Evolutionary conservation across 1,140 invertebrate species (phyloP).

Genomic region (Lysiphlebus fabarum): DNA sequence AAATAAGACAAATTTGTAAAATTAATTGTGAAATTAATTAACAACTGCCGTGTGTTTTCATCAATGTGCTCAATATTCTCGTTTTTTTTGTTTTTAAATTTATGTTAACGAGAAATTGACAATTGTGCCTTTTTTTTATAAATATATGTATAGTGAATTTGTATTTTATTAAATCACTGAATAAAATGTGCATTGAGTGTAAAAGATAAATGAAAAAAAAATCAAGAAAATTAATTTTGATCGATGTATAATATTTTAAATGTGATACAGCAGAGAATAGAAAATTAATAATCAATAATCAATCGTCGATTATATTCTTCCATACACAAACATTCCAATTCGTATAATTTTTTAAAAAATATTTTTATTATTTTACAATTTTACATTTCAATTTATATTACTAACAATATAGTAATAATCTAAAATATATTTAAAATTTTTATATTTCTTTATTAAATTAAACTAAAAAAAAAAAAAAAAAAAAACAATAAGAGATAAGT

Average conservation of each 20-base stretch:
- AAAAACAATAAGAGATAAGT: too few relatives aligned
- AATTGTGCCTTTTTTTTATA: conserved; percentile 36
- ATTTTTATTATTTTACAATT: conserved; percentile 12
- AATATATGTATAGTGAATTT: conserved; percentile 24
- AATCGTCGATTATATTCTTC: conserved; percentile 29
- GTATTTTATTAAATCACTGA: conserved; percentile 27
- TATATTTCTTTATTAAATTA: not conserved
- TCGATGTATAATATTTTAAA: not conserved
- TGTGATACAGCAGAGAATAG: too few relatives aligned
- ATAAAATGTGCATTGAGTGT: conserved; percentile 19
- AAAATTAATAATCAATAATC: too few relatives aligned
- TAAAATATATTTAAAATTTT: not conserved
- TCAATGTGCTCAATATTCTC: too few relatives aligned
- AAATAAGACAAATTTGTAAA: too few relatives aligned
- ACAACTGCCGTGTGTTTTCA: too few relatives aligned
- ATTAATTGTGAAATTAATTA: too few relatives aligned
- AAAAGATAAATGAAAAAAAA: conserved; percentile 18
- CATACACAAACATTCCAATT: conserved; percentile 49
- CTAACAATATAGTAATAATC: too few relatives aligned
- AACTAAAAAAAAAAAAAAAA: not conserved
- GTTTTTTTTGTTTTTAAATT: not conserved
- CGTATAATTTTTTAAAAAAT: conserved; percentile 25
- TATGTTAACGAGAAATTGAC: conserved; percentile 11
- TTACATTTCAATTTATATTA: not conserved
- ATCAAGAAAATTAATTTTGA: conserved; percentile 1